These are phyloP conservation scores for Silurus meridionalis DNA, from an alignment of 2,113 vertebrate species.

Conservation along the genomic window DNA sequence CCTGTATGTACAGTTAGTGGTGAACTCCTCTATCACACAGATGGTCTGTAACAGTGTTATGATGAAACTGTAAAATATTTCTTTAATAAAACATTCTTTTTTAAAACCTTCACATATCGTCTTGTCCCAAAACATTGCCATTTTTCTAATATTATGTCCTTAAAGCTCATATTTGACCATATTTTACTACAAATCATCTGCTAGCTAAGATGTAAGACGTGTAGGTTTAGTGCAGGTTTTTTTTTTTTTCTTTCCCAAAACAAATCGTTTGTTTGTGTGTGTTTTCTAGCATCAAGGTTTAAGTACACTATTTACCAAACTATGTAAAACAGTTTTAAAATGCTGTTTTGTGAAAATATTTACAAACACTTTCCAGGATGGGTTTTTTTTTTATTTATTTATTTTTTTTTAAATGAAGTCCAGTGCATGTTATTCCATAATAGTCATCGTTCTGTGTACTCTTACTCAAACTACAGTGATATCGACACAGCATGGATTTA, in stretches of 20 bases:
- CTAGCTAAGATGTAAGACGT: neutral
- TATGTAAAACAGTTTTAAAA: neutral
- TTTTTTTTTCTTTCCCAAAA: neutral
- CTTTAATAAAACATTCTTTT: too few relatives aligned
- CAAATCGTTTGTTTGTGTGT: neutral
- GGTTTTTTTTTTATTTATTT: neutral
- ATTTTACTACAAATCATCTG: neutral
- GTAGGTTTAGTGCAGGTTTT: neutral
- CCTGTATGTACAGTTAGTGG: too few relatives aligned
- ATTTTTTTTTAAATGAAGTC: too few relatives aligned
- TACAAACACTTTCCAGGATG: neutral
- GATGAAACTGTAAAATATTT: too few relatives aligned
- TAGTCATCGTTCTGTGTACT: neutral
- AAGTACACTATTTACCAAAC: neutral
- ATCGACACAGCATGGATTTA: too few relatives aligned
- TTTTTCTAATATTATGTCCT: neutral
- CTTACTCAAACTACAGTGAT: too few relatives aligned
- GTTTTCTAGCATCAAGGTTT: neutral
- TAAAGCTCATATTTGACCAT: neutral
- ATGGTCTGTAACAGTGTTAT: too few relatives aligned
- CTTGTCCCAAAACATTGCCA: neutral
- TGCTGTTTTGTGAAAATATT: neutral
- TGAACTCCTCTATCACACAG: too few relatives aligned
- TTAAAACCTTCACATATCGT: neutral
- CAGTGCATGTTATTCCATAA: neutral